These are phyloP conservation scores for Electrophaes corylata DNA, from an alignment of 2,888 invertebrate species.

Conservation along the genomic window DNA sequence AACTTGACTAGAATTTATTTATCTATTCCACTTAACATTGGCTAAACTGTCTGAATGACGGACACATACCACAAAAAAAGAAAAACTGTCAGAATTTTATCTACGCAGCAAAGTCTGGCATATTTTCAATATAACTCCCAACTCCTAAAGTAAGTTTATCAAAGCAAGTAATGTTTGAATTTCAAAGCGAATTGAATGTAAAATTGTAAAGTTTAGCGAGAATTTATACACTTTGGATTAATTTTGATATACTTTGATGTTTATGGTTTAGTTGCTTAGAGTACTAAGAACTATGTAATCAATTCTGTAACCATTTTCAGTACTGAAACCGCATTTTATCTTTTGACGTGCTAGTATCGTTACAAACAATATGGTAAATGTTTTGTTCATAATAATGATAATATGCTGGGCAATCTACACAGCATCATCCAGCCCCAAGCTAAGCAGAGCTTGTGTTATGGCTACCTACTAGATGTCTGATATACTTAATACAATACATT, in stretches of 20 bases:
- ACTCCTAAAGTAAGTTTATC: slow-evolving; percentile 16
- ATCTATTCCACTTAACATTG: too few relatives aligned
- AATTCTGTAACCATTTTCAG: neutral
- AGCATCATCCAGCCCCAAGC: too few relatives aligned
- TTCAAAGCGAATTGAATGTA: slow-evolving; percentile 10
- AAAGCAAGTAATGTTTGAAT: slow-evolving; percentile 15
- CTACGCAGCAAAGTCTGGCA: neutral
- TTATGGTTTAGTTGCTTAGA: neutral
- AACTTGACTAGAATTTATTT: too few relatives aligned
- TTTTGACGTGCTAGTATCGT: too few relatives aligned
- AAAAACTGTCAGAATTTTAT: neutral
- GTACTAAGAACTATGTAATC: slow-evolving; percentile 4
- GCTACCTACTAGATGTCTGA: too few relatives aligned
- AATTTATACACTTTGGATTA: slow-evolving; percentile 2
- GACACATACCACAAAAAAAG: neutral
- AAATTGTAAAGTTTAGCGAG: slow-evolving; percentile 8
- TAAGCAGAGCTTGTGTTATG: too few relatives aligned
- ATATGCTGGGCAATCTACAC: too few relatives aligned
- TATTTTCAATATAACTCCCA: neutral
- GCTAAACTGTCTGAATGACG: too few relatives aligned
- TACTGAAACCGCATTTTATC: neutral
- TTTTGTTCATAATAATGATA: too few relatives aligned
- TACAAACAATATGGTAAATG: too few relatives aligned
- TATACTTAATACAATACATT: too few relatives aligned
- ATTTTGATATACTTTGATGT: neutral